Base-by-base conservation (phyloP, 2,888 invertebrate species). In the Ryuthela nishihirai region DNA sequence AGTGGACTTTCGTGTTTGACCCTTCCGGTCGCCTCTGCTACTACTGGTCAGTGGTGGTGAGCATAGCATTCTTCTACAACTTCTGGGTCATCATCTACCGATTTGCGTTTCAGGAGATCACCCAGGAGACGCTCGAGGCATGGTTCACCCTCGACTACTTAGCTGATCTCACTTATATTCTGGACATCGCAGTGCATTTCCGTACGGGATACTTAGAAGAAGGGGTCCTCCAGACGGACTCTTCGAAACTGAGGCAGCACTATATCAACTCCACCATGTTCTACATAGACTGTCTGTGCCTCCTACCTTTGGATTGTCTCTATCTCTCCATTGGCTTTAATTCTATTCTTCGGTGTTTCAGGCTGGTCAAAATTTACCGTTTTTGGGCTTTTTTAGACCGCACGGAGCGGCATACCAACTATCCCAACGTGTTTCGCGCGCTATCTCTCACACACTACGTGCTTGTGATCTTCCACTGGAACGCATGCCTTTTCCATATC, bases 351-450 rank as follows among this genome's bases (percentile, higher is more conserved):
- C 85, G 97, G 70, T 89, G 91, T 73, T 94, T 94, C 80, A 87
- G 97, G 65, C 82, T 98, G 72, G 93, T 95, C 70, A 97, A 97
- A 77, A 93, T 97, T 74, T 97, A 97, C 78, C 84, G 94, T 24
- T 97, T 95, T 78, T 97, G 95, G 95, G 89, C 92, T 71, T 97
- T 97, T 78, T 88, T 97, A 85, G 97, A 98, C 79, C 84, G 95
- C 69, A 97, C 95, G 54, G 98, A 98, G 77, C 83, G 97, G 65
- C 97, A 98, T 75, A 97, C 97, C 70, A 98, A 97, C 81, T 98
- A 95, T 80, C 97, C 97, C 67, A 98, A 98, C 80, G 82, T 95
- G 72, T 93, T 93, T 81, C 85, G 72, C n/a, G 69, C 70, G 23
- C 45, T 69, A 10, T 67, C 68, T n/a, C 66, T 72, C 23, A 67